Conservation (phyloP, 1,140 invertebrate genomes). For the Theocolax elegans region DNA sequence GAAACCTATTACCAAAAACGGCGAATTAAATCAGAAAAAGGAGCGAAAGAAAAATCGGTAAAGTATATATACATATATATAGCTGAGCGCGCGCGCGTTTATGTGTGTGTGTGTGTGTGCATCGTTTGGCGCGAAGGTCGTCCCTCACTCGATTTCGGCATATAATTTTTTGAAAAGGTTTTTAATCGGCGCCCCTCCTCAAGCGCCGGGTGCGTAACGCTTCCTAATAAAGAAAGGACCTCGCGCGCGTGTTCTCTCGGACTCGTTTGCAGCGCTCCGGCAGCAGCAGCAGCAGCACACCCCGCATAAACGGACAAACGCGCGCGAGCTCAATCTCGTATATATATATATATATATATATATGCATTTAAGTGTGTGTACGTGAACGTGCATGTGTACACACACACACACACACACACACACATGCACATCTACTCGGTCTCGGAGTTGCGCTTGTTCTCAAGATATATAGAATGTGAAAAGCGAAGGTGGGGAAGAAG, state of each 20-base stretch:
- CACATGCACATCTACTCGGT: too few relatives aligned
- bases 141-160: background rate
- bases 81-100: background rate
- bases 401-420: too few relatives aligned
- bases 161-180: constrained; percentile 36
- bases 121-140: background rate
- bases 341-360: too few relatives aligned
- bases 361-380: too few relatives aligned
- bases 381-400: too few relatives aligned
- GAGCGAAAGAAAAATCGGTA: constrained; percentile 1
- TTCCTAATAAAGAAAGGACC: constrained; percentile 45
- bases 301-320: constrained; percentile 39
- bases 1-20: too few relatives aligned
- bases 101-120: background rate
- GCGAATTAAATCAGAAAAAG: background rate
- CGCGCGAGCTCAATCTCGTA: constrained; percentile 1
- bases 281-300: constrained; percentile 14
- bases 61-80: background rate
- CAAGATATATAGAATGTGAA: too few relatives aligned
- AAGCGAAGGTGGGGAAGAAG: background rate
- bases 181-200: background rate
- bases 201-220: constrained; percentile 19
- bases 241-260: background rate
- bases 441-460: too few relatives aligned
- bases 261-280: background rate